Conservation (phyloP, 2,888 invertebrate genomes). For the Oscheius sp. region DNA sequence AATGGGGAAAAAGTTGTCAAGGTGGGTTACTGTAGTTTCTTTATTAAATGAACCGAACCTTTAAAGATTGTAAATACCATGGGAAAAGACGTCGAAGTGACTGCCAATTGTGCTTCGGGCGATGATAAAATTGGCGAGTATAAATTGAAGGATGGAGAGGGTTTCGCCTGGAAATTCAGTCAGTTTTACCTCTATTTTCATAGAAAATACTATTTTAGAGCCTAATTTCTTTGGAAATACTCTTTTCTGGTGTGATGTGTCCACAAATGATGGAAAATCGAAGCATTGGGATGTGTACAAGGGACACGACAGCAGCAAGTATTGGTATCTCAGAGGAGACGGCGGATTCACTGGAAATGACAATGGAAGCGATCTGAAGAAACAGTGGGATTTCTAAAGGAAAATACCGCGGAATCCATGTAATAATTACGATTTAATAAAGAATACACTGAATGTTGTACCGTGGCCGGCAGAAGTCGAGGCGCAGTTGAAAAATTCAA, state of each 20-base stretch:
- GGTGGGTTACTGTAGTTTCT: too few species aligned
- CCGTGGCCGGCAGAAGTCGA: too few species aligned
- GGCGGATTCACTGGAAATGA: not conserved
- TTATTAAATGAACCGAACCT: too few species aligned
- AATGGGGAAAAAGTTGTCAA: too few species aligned
- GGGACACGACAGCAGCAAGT: not conserved
- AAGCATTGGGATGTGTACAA: slow-evolving; percentile 10
- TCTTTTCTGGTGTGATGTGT: slow-evolving; percentile 8
- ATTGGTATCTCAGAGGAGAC: not conserved
- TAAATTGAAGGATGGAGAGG: not conserved
- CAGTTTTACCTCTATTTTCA: not conserved
- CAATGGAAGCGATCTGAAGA: not conserved
- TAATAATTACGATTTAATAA: too few species aligned
- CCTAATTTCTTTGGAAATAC: not conserved
- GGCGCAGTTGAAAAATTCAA: too few species aligned
- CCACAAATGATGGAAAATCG: not conserved
- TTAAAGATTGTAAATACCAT: too few species aligned
- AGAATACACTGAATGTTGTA: too few species aligned
- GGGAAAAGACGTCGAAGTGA: too few species aligned
- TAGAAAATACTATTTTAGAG: not conserved
- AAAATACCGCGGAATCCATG: too few species aligned
- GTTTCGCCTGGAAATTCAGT: slow-evolving; percentile 7
- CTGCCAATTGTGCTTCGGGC: too few species aligned
- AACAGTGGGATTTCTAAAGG: not conserved
- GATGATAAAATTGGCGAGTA: too few species aligned